Conservation (phyloP, 2,113 vertebrate species). For the Hippocampus guttulatus region DNA sequence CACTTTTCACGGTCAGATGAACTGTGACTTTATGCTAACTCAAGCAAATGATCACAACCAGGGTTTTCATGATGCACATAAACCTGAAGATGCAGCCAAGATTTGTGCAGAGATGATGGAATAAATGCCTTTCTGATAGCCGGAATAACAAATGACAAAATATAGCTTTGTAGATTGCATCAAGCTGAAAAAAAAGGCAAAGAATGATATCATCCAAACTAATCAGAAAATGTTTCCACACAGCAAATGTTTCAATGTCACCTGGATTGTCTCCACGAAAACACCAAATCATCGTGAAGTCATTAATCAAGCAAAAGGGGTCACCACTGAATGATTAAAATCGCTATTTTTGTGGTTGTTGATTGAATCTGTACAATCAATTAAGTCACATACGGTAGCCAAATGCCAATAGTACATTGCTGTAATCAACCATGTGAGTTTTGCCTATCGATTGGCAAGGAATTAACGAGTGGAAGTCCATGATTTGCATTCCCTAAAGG, state of each 20-base stretch:
- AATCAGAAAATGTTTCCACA: constrained; percentile 12
- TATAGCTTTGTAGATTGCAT: neutral
- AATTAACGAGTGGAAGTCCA: constrained; percentile 54
- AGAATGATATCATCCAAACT: constrained; percentile 15
- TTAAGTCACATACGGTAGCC: constrained; percentile 21
- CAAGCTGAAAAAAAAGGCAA: neutral
- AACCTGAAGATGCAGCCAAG: neutral
- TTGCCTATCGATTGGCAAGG: constrained; percentile 47
- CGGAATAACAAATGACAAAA: neutral
- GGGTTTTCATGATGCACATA: neutral
- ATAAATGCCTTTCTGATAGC: constrained; percentile 15
- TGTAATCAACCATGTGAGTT: constrained; percentile 44
- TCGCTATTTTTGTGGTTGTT: constrained; percentile 27
- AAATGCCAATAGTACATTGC: constrained; percentile 51
- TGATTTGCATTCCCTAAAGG: constrained; percentile 42
- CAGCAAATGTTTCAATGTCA: constrained; percentile 1
- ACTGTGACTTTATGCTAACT: neutral
- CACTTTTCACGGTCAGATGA: constrained; percentile 5
- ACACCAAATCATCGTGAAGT: constrained; percentile 19
- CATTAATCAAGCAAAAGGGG: constrained; percentile 40
- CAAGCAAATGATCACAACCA: neutral
- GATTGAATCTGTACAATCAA: constrained; percentile 46
- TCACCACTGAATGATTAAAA: constrained; percentile 23
- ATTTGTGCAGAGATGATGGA: neutral
- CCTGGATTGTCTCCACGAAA: constrained; percentile 17